A percentile compares a stretch with the other conserved stretches of the same genome.
phyloP scores from a whole-genome alignment of 2,113 vertebrate species.

The Zosterops japonicus region DNA sequence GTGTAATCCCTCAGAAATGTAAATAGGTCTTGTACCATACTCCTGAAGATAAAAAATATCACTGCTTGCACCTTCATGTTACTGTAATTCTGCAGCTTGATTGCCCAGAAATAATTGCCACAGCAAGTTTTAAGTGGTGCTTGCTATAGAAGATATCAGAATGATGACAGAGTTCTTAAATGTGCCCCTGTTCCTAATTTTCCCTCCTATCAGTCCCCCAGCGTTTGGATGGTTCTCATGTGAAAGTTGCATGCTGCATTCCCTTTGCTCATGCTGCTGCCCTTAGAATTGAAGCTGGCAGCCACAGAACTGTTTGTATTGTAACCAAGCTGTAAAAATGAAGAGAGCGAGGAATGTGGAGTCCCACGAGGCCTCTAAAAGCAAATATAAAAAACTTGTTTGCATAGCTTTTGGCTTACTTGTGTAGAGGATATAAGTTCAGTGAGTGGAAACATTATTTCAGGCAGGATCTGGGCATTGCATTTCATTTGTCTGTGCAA shows the following conservation, averaged over 20 bases:
- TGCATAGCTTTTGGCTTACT: slow-evolving; percentile 12
- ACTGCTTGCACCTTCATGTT: background rate
- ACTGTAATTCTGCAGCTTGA: background rate
- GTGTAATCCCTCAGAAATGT: background rate
- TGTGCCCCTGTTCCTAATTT: background rate
- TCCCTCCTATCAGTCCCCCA: background rate
- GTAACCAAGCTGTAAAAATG: background rate
- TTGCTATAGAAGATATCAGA: background rate
- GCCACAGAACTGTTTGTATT: background rate
- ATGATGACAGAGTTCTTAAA: background rate
- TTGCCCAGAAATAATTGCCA: background rate
- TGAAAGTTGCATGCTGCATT: background rate
- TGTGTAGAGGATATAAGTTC: background rate
- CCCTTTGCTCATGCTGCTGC: background rate
- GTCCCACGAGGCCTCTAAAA: background rate
- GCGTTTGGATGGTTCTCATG: background rate
- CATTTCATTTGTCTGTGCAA: background rate
- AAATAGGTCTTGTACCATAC: background rate
- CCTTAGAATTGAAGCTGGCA: background rate
- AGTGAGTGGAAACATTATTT: slow-evolving; percentile 10
- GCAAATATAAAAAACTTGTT: slow-evolving; percentile 6
- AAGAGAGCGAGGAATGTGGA: background rate
- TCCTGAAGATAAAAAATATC: background rate
- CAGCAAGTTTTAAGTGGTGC: background rate
- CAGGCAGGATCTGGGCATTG: background rate